Conservation (phyloP, 2,888 invertebrate species). For the Amphipoea oculea region DNA sequence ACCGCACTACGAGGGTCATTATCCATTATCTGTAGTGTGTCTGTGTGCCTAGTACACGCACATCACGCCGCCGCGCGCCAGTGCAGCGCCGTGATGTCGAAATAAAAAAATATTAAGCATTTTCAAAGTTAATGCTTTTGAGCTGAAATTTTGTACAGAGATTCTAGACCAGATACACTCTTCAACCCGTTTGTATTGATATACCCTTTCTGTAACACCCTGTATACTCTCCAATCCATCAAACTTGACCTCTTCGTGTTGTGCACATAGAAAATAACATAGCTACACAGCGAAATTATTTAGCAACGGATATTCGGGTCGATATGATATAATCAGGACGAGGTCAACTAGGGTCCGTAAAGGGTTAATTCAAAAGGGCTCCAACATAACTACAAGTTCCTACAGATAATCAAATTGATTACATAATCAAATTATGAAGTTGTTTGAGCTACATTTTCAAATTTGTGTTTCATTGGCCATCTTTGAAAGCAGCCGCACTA, state of each 20-base stretch:
- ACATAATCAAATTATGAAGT: conserved; percentile 46
- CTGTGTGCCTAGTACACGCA: too few species aligned
- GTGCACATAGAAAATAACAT: background rate
- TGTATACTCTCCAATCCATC: conserved; percentile 23
- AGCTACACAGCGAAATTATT: conserved; percentile 48
- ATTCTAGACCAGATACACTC: too few species aligned
- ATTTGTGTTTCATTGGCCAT: conserved; percentile 5
- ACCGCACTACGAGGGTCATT: too few species aligned
- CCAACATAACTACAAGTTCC: conserved; percentile 27
- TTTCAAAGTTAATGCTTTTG: too few species aligned
- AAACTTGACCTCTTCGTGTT: conserved; percentile 6
- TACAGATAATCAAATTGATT: conserved; percentile 44
- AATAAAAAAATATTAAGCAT: too few species aligned
- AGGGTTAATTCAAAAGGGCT: conserved; percentile 57
- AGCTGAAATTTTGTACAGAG: too few species aligned
- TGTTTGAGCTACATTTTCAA: conserved; percentile 8
- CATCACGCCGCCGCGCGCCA: too few species aligned
- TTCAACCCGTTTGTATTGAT: too few species aligned
- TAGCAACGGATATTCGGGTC: conserved; percentile 47
- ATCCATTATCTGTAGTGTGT: too few species aligned
- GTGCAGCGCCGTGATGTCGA: too few species aligned
- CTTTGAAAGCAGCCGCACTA: background rate
- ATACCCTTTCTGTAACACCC: too few species aligned
- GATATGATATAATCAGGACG: conserved; percentile 24
- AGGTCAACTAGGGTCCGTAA: conserved; percentile 49